Evolutionary conservation across 2,797 vertebrate genomes (phyloP), one percentile per base, ranked within the genome.

Genomic region (Hydrocynus forskahlii): DNA sequence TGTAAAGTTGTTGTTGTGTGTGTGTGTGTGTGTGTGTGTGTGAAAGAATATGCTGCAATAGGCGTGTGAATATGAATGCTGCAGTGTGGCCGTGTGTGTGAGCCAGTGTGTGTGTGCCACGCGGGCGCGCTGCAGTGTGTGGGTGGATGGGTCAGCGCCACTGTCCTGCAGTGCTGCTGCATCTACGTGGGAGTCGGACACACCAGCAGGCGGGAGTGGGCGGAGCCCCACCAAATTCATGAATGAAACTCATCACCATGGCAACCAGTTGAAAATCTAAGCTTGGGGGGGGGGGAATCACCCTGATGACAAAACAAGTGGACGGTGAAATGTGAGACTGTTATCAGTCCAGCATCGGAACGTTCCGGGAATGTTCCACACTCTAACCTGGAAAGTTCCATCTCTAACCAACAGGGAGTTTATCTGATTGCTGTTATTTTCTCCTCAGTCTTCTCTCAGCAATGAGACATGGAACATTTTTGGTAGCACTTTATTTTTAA

Each of bases 211-310:
- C 76, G 19, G 70, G 70, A 52, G 75, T 35, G 63, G 63, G 63
- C 35, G 48, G 80, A 74, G 57, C 76, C 67, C 73, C 43, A 16
- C 78, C 68, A 63, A 79, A 89, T 75, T 86, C 80, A 90, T 90
- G 86, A 92, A 90, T 91, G 87, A 88, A 89, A 88, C 35, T 52
- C 23, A 1, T 90, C 82, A 75, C 83, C 76, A 88, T 25, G 62
- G 89, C 71, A 91, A 90, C 87, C 43, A 40, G 60, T 59, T 57
- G 63, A 68, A 75, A 19, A 64, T 67, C 62, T 55, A 66, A 71
- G 8, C 6, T n/a, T n/a, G 35, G 16, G 35, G 21, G 57, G 9
- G 19, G 14, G 2, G 5, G 16, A 76, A 75, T 19, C 66, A 60
- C n/a, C 43, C 12, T 14, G 25, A 66, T 21, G 35, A 69, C 7